Evolutionary conservation across 2,888 invertebrate genomes (phyloP).

Genomic region (Spialia ferax): DNA sequence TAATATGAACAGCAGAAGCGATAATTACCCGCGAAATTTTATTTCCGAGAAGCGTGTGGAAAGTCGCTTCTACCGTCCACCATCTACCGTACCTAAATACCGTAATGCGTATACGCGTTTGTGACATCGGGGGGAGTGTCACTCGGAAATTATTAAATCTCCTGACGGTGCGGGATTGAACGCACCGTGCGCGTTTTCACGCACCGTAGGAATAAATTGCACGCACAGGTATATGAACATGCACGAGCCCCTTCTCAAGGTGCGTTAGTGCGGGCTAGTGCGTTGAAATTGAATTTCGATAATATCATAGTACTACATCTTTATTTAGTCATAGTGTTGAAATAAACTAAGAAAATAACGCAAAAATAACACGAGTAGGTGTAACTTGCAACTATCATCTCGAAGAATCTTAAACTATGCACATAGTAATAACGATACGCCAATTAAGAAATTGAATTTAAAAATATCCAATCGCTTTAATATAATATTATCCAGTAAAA

Average conservation of each 20-base stretch:
- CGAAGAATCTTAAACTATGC: conserved; percentile 25
- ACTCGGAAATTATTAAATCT: too few relatives aligned
- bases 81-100: too few relatives aligned
- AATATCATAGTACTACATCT: too few relatives aligned
- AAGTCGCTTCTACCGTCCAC: conserved; percentile 25
- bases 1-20: conserved; percentile 68
- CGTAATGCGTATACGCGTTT: neutral
- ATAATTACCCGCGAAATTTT: conserved; percentile 81
- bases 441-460: conserved; percentile 34
- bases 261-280: too few relatives aligned
- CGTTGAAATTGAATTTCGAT: too few relatives aligned
- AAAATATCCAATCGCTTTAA: conserved; percentile 9
- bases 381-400: conserved; percentile 7
- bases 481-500: neutral
- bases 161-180: too few relatives aligned
- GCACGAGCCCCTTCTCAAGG: too few relatives aligned
- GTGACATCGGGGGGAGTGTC: neutral
- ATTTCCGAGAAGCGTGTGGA: conserved; percentile 63
- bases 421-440: conserved; percentile 26
- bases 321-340: neutral
- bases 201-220: too few relatives aligned
- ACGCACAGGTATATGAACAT: too few relatives aligned
- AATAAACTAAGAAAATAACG: neutral
- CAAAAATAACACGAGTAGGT: neutral
- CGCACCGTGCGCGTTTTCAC: too few relatives aligned